Conservation (phyloP, 2,113 vertebrate species). For the Ibidorhyncha struthersii region DNA sequence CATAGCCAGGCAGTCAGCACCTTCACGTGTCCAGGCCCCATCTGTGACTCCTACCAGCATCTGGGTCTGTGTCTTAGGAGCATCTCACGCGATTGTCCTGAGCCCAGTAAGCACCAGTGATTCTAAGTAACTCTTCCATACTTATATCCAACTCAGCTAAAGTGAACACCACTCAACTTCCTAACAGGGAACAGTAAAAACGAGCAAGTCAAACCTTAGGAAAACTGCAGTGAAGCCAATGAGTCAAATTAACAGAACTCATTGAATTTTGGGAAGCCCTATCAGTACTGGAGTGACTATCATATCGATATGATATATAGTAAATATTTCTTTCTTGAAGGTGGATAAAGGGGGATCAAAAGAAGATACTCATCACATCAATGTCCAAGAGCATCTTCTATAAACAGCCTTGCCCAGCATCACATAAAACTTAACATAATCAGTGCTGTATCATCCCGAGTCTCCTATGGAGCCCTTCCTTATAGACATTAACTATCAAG, state of each 20-base stretch:
- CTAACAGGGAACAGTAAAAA: background rate
- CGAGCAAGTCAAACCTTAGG: background rate
- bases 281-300: background rate
- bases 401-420: background rate
- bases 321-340: background rate
- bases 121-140: background rate
- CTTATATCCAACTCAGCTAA: background rate
- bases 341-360: background rate
- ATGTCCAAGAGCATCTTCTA: background rate
- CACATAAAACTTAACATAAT: background rate
- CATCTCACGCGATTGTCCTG: accelerated
- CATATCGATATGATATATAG: accelerated
- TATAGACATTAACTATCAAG: background rate
- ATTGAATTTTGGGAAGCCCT: background rate
- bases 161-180: background rate
- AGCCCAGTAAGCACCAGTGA: background rate
- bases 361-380: background rate
- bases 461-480: background rate
- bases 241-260: background rate
- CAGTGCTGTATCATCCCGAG: background rate
- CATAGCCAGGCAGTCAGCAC: background rate
- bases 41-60: background rate
- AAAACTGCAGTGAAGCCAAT: background rate
- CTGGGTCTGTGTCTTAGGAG: background rate
- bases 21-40: background rate